Base-by-base conservation (phyloP, 2,888 invertebrate genomes). In the Plusia festucae region DNA sequence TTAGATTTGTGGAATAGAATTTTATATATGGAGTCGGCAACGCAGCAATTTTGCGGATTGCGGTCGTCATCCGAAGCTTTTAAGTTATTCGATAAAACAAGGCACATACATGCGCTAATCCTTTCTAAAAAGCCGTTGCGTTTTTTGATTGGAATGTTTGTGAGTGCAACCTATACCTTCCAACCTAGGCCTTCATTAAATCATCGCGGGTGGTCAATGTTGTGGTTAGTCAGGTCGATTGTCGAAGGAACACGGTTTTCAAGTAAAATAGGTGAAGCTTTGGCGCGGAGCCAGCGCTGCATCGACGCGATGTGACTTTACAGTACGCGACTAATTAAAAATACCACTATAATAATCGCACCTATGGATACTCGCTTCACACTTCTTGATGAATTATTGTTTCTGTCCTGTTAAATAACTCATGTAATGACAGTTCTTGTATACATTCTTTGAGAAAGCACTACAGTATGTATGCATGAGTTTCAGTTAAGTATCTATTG, bases 261-360 rank as follows among this genome's bases (percentile, higher is more conserved):
- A 83, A 76, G 81, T 85, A 82, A 84, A 84, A 81, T 76, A 73
- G 58, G 62, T 60, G 67, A 73, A 68, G 57, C 51, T 67, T 73
- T 85, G 84, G 84, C 82, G 44, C 53, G 30, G 44, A 55, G 81
- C 84, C 85, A 84, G 68, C 18, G 49, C 54, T 56, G 60, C 65
- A 68, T 65, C 51, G 53, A 59, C 59, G 22, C 44, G 60, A 56
- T 68, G 56, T 53, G 55, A 60, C 67, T 56, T 55, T 55, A 58
- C 51, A 60, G 22, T 62, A 53, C 18, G 30, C 57, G 63, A 62
- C 57, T 69, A 68, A 77, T 76, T 70, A 61, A 53, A 30, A 66
- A 46, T 9, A 44, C 44, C 57, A 40, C n/a, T 63, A 55, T 53
- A 20, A 51, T n/a, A 60, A 56, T 40, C 2, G 15, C 16, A 34